phyloP scores from a whole-genome alignment of 2,797 vertebrate genomes.

The Euphonia xanthogaster region DNA sequence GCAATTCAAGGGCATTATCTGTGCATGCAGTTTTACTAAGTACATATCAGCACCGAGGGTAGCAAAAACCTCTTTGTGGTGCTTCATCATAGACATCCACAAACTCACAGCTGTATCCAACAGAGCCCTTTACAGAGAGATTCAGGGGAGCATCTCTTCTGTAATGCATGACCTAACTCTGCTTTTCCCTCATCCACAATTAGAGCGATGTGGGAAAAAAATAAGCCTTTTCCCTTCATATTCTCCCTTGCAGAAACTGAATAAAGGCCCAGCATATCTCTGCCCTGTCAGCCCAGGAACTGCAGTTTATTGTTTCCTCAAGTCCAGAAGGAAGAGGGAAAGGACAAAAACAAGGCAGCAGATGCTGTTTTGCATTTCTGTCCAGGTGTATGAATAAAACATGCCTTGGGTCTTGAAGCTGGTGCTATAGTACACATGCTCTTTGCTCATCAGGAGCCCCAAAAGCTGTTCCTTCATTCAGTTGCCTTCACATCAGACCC shows the following conservation, averaged over 20 bases:
- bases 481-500: background rate
- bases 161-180: background rate
- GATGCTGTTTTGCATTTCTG: background rate
- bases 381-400: background rate
- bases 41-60: background rate
- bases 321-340: background rate
- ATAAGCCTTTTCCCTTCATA: background rate
- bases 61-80: background rate
- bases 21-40: background rate
- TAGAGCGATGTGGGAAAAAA: background rate
- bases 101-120: background rate
- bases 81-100: background rate
- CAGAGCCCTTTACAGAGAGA: background rate
- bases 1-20: background rate
- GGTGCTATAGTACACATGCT: background rate
- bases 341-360: background rate
- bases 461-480: background rate
- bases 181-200: background rate
- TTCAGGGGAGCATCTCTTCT: background rate
- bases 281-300: background rate
- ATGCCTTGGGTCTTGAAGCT: background rate
- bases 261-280: background rate
- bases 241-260: background rate
- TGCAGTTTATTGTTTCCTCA: background rate
- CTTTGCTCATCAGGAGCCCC: background rate